Conservation (phyloP, 1,140 invertebrate genomes). For the Spodoptera frugiperda region DNA sequence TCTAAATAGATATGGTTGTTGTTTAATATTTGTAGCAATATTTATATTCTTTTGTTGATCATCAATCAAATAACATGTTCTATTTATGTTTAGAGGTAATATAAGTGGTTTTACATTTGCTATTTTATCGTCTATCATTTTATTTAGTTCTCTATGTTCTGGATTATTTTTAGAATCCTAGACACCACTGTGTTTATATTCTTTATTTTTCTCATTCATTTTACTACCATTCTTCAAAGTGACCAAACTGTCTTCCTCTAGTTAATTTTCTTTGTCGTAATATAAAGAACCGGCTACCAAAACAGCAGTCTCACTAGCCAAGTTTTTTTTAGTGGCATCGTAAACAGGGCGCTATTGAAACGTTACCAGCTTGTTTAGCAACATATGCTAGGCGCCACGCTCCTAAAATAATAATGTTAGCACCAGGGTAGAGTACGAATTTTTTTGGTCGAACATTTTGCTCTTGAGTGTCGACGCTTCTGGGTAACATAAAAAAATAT, state of each 20-base stretch:
- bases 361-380: slow-evolving; percentile 55
- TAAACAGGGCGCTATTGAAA: slow-evolving; percentile 64
- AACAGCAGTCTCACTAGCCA: slow-evolving; percentile 3
- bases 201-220: slow-evolving; percentile 13
- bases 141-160: too few species aligned
- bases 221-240: slow-evolving; percentile 12
- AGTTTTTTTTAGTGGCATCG: slow-evolving; percentile 55
- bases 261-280: slow-evolving; percentile 19
- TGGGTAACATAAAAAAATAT: background rate
- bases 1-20: slow-evolving; percentile 12
- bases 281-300: slow-evolving; percentile 31
- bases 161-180: background rate
- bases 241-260: background rate
- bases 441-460: slow-evolving; percentile 25
- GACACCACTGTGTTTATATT: background rate
- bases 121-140: too few species aligned
- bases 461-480: background rate
- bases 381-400: slow-evolving; percentile 76
- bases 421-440: slow-evolving; percentile 52
- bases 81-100: too few species aligned
- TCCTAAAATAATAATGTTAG: slow-evolving; percentile 62
- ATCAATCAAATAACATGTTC: too few species aligned
- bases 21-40: background rate
- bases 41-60: background rate
- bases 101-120: too few species aligned